These are phyloP conservation scores for Plusia festucae DNA, from an alignment of 2,888 invertebrate species.

Conservation along the genomic window DNA sequence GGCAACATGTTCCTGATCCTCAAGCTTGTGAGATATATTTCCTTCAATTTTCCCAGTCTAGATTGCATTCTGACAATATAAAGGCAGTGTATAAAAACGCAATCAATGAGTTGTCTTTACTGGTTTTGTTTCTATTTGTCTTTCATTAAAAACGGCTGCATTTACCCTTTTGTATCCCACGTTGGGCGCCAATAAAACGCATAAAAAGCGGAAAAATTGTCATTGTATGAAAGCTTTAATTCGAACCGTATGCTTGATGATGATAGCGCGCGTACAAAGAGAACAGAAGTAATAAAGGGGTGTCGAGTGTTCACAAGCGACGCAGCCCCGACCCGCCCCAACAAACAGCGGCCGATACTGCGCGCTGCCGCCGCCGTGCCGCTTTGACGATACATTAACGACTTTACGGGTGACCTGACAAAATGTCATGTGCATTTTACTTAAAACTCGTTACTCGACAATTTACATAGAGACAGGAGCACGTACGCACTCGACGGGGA, in stretches of 20 bases:
- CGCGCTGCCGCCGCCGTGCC: slow-evolving; percentile 25
- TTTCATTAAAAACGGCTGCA: slow-evolving; percentile 33
- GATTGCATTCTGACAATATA: neutral
- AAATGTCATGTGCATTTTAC: slow-evolving; percentile 49
- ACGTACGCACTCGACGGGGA: slow-evolving; percentile 24
- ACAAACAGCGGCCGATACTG: slow-evolving; percentile 54
- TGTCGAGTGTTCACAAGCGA: slow-evolving; percentile 78
- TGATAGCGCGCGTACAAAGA: slow-evolving; percentile 79
- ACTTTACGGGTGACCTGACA: slow-evolving; percentile 45
- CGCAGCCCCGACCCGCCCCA: slow-evolving; percentile 56
- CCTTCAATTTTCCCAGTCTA: neutral
- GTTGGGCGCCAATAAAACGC: slow-evolving; percentile 75
- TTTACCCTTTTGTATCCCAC: slow-evolving; percentile 60
- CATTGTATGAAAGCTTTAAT: slow-evolving; percentile 81
- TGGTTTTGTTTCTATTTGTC: slow-evolving; percentile 15
- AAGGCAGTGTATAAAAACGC: neutral
- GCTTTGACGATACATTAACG: slow-evolving; percentile 38
- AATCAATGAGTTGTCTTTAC: neutral
- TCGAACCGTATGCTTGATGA: slow-evolving; percentile 81
- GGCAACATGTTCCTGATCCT: neutral
- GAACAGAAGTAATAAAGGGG: slow-evolving; percentile 86
- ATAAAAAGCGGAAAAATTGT: slow-evolving; percentile 72
- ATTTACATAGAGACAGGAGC: slow-evolving; percentile 33
- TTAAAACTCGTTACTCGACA: slow-evolving; percentile 44
- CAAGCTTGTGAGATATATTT: neutral